These are phyloP conservation scores for Anodontia alba DNA, from an alignment of 2,888 invertebrate genomes.

Conservation along the genomic window DNA sequence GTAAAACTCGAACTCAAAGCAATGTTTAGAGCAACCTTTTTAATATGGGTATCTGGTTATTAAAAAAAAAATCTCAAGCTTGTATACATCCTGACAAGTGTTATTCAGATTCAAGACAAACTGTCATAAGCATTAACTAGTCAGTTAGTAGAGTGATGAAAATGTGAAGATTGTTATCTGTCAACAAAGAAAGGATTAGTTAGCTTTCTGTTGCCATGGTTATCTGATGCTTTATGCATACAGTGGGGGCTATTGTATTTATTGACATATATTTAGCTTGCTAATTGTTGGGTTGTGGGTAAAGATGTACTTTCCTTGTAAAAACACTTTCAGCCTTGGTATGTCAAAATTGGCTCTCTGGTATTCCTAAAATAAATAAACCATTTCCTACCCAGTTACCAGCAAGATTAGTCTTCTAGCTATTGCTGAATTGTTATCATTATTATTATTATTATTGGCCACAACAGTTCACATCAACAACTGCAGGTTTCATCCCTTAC, in stretches of 20 bases:
- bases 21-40: too few relatives aligned
- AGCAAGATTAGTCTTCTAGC: neutral
- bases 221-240: neutral
- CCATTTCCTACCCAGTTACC: neutral
- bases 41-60: too few relatives aligned
- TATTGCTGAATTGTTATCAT: too few relatives aligned
- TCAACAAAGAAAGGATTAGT: neutral
- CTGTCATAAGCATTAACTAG: neutral
- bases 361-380: neutral
- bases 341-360: neutral
- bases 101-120: too few relatives aligned
- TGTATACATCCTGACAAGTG: too few relatives aligned
- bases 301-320: neutral
- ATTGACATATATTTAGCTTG: neutral
- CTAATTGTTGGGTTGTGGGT: neutral
- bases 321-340: neutral
- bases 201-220: neutral
- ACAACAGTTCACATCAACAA: too few relatives aligned
- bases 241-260: neutral
- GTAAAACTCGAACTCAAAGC: too few relatives aligned
- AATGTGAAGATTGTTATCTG: neutral
- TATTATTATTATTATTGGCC: too few relatives aligned
- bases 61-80: too few relatives aligned
- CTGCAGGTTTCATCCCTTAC: too few relatives aligned
- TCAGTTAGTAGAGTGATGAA: neutral